Evolutionary conservation across 2,888 invertebrate species (phyloP).

Genomic region (Eupithecia inturbata): DNA sequence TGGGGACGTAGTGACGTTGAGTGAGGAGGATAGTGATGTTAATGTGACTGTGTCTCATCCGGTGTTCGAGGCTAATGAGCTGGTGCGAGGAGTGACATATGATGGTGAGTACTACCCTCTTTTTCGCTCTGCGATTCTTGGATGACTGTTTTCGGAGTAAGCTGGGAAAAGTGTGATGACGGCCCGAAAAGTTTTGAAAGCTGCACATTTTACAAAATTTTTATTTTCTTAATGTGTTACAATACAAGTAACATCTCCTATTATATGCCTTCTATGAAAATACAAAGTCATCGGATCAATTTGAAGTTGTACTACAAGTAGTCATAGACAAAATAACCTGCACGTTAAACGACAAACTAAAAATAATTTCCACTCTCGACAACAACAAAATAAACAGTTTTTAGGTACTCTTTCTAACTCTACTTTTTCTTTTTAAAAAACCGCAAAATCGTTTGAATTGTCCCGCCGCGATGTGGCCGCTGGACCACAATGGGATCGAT

Average conservation of each 20-base stretch:
- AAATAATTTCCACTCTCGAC: neutral
- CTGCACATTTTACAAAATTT: no score
- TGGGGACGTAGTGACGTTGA: conserved; percentile 71
- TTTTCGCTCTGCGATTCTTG: neutral
- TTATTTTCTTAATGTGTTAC: no score
- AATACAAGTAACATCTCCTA: no score
- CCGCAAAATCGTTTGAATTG: neutral
- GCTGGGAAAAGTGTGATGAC: neutral
- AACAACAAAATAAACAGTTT: neutral
- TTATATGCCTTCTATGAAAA: neutral
- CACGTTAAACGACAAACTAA: neutral
- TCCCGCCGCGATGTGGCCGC: neutral
- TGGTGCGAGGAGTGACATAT: conserved; percentile 82
- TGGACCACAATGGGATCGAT: conserved; percentile 1
- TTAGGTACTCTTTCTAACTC: no score
- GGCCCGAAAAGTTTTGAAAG: neutral
- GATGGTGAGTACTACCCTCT: conserved; percentile 75
- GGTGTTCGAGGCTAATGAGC: conserved; percentile 78
- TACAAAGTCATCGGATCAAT: neutral
- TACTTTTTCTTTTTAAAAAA: neutral
- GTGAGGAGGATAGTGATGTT: conserved; percentile 73
- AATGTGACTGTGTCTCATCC: conserved; percentile 80
- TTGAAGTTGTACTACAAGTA: neutral
- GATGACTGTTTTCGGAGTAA: neutral
- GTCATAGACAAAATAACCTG: neutral